Conservation (phyloP, 2,888 invertebrate species). For the Patella ulyssiponensis region DNA sequence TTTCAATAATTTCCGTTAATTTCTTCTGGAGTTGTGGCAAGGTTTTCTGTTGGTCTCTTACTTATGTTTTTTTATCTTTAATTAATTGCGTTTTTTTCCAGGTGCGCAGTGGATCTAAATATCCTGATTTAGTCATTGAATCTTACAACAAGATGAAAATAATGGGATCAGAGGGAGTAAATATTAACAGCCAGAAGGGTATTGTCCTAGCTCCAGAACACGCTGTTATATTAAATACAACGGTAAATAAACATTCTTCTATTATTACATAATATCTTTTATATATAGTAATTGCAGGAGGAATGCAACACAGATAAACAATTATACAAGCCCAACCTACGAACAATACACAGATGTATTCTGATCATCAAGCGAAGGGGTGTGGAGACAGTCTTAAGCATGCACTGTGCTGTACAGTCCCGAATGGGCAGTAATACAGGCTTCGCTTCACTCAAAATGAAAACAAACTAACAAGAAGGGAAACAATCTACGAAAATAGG, state of each 20-base stretch:
- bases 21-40: too few species aligned
- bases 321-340: too few species aligned
- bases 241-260: constrained; percentile 17
- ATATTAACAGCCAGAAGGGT: constrained; percentile 22
- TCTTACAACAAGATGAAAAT: constrained; percentile 41
- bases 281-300: not conserved
- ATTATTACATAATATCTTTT: not conserved
- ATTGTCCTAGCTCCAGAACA: constrained; percentile 20
- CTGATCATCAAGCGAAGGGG: not conserved
- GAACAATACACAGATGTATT: not conserved
- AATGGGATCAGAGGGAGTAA: constrained; percentile 44
- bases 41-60: too few species aligned
- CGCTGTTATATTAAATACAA: constrained; percentile 21
- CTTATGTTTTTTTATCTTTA: too few species aligned
- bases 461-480: too few species aligned
- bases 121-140: constrained; percentile 41
- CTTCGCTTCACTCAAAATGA: too few species aligned
- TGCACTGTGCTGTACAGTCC: too few species aligned
- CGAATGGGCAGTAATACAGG: too few species aligned
- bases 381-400: too few species aligned
- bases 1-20: too few species aligned
- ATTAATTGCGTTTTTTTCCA: not conserved
- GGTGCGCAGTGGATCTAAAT: constrained; percentile 32
- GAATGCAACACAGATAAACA: too few species aligned
- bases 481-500: too few species aligned